These are phyloP conservation scores for Pavo muticus DNA, from an alignment of 2,113 vertebrate species.

Conservation along the genomic window DNA sequence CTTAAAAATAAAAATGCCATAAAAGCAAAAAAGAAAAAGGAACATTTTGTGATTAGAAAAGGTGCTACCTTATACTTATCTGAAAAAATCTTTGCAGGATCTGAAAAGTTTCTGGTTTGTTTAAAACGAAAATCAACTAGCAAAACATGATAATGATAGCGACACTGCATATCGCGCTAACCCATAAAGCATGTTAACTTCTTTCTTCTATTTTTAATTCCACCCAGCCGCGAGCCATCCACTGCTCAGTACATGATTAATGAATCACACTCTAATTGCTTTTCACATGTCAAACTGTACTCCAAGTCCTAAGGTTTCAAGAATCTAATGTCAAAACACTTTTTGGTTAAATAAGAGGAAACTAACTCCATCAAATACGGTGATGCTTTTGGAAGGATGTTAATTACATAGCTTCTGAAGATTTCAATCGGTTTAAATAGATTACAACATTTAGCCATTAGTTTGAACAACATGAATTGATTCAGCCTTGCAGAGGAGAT, in stretches of 20 bases:
- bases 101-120: not conserved
- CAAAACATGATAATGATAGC: not conserved
- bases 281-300: constrained; percentile 51
- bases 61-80: not conserved
- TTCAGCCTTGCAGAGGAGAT: not conserved
- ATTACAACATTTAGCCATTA: not conserved
- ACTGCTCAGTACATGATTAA: constrained; percentile 27
- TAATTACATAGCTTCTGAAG: not conserved
- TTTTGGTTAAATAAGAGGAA: not conserved
- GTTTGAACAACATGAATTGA: not conserved
- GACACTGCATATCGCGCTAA: not conserved
- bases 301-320: constrained; percentile 12
- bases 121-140: not conserved
- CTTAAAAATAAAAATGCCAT: not conserved
- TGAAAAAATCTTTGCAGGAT: not conserved
- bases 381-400: not conserved
- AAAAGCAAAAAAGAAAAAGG: not conserved
- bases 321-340: constrained; percentile 42
- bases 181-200: constrained; percentile 11
- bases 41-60: not conserved
- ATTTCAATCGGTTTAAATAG: not conserved
- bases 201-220: constrained; percentile 64
- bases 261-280: constrained; percentile 16
- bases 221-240: not conserved
- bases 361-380: not conserved